Evolutionary conservation across 1,140 invertebrate species (phyloP), one percentile per base, ranked within the genome.

Genomic region (Drosophila sturtevanti): DNA sequence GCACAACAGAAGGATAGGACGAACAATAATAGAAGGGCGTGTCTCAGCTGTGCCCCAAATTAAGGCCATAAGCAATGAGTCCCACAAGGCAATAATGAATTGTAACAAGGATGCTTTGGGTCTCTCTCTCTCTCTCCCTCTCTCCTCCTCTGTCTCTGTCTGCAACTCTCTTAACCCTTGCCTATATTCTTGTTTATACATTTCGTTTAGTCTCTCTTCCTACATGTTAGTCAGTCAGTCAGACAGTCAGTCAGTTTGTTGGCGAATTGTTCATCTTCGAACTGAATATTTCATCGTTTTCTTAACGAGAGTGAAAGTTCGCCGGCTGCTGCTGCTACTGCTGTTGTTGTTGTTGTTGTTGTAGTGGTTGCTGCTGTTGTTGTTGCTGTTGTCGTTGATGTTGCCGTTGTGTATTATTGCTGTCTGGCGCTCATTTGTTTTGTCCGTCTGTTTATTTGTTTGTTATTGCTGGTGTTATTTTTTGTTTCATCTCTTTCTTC

Each of bases 261-360:
- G 55, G 65, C 31, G 41, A 54, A 16, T 41, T 14, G 62, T 63
- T 68, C 72, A 69, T 79, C 77, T 73, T 70, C 21, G 22, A 75
- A 75, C 48, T 54, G 54, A 65, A 58, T 62, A 58, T 82, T 77
- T 74, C 52, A 18, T 48, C 55, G 66, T 81, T 77, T 81, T 81
- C 60, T 74, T 58, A 44, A 51, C 66, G 79, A 81, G 70, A 81
- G 79, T 82, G 79, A 81, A 81, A 81, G 79, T 78, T 74, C 22
- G 60, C 54, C 63, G 79, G 54, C 51, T 73, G 58, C 27, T 74
- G 35, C 31, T 52, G 41, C 4, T 4, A 4, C 4, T 24, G 52
- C 51, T 73, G 56, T 22, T 73, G 35, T 34, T 54, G 41, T 31
- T 60, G 38, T 16, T 55, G 34, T 58, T 22, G 14, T 48, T 61